phyloP scores from a whole-genome alignment of 2,113 vertebrate genomes.

The Bufo gargarizans region DNA sequence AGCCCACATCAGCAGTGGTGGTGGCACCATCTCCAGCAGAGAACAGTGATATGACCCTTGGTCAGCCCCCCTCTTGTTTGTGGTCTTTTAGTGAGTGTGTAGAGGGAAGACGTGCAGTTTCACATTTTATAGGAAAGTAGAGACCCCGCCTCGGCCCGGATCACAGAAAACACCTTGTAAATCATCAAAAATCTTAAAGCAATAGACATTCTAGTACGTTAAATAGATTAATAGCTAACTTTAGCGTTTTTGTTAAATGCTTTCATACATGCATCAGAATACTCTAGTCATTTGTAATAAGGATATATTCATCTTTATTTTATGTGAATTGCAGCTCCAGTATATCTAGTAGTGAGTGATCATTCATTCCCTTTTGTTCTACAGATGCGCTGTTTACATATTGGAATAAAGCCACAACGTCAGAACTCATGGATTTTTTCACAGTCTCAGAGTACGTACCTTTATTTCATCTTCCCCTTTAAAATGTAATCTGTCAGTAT shows the following conservation, averaged over 20 bases:
- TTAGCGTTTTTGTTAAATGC: neutral
- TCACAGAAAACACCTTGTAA: too few species aligned
- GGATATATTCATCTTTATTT: neutral
- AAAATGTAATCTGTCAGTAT: too few species aligned
- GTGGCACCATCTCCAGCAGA: too few species aligned
- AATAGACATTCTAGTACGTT: neutral
- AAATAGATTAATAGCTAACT: neutral
- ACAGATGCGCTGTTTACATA: slow-evolving; percentile 94
- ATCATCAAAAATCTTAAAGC: too few species aligned
- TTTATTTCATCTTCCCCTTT: neutral
- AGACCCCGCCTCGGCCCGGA: too few species aligned
- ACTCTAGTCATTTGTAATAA: neutral
- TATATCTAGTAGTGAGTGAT: neutral
- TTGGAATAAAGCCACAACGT: slow-evolving; percentile 93
- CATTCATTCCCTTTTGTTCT: slow-evolving; percentile 54
- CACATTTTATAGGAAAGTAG: too few species aligned
- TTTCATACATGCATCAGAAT: neutral
- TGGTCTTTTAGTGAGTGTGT: too few species aligned
- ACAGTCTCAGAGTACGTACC: slow-evolving; percentile 91
- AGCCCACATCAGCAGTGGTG: too few species aligned
- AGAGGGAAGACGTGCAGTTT: too few species aligned
- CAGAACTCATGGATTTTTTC: slow-evolving; percentile 97
- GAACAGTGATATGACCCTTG: too few species aligned
- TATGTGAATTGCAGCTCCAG: neutral
- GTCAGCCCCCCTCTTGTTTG: too few species aligned